Base-by-base conservation (phyloP, 1,140 invertebrate species). In the Drosophila burlai region DNA sequence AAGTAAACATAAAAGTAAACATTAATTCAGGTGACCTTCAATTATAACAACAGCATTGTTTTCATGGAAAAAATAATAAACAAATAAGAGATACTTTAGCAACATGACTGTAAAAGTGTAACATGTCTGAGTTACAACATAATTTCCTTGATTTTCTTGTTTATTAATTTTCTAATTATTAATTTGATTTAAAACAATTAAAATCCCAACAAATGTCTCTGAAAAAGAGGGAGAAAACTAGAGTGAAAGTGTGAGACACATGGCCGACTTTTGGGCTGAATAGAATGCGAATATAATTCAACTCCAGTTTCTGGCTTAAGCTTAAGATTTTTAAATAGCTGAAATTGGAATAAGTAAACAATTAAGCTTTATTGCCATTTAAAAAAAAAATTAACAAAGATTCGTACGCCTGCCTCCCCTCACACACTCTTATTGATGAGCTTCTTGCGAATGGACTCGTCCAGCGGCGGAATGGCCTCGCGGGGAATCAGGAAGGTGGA, bases 401-500 rank as follows among this genome's bases (percentile, higher is more conserved):
- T 10, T 18, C 4, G 13, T 15, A 18, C 15, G 3, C 24, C 13
- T 10, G 26, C 26, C 4, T 26, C 3, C 3, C 3, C 9, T 75
- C 45, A 86, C 15, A 68, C 71, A n/a, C 66, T 77, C 40, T 87
- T 76, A 29, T 92, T 80, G 24, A 92, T 81, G 5, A 92, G 79
- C 18, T 90, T 85, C 40, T 76, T 89, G 58, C 91, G 74, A 93
- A 95, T 97, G 34, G 95, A 93, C 34, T 95, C 95, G 7, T 96
- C 97, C 26, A 99, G 94, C 0, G 96, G 96, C 0, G 99, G 98
- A 76, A 99, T 98, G 65, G 96, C 95, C n/a, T 96, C 94, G 8
- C 98, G 95, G 6, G 98, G 98, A 81, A 99, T 96, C 50, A 99
- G 93, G 93, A 98, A 99, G 0, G 98, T 99, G 0, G 98, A 99